phyloP scores from a whole-genome alignment of 2,888 invertebrate genomes.

The Heteromyza rotundicornis region DNA sequence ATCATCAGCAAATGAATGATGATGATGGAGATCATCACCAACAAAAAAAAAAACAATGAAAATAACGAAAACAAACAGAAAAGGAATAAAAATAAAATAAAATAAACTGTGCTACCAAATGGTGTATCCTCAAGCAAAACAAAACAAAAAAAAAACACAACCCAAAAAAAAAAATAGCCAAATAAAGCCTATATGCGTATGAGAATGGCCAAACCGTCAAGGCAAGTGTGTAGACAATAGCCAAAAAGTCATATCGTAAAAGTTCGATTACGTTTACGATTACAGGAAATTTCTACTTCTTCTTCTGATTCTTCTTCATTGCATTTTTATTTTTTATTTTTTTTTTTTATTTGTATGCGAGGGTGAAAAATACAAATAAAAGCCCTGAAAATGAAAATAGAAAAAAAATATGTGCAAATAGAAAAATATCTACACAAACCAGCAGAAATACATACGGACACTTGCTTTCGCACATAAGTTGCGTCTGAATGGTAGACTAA shows the following conservation, averaged over 20 bases:
- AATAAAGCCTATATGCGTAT: background rate
- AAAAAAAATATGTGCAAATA: background rate
- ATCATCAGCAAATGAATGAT: slow-evolving; percentile 9
- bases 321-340: background rate
- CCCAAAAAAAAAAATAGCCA: too few species aligned
- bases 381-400: background rate
- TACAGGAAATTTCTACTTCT: slow-evolving; percentile 1
- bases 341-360: background rate
- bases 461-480: background rate
- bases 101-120: too few species aligned
- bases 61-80: too few species aligned
- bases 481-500: slow-evolving; percentile 4
- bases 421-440: background rate
- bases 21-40: background rate
- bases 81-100: too few species aligned
- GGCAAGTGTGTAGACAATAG: background rate
- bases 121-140: too few species aligned
- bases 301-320: too few species aligned
- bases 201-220: background rate
- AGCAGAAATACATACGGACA: background rate
- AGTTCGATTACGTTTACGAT: slow-evolving; percentile 20
- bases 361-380: background rate
- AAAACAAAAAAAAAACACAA: background rate
- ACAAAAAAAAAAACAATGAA: background rate
- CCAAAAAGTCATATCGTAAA: slow-evolving; percentile 18